Conservation (phyloP, 2,797 vertebrate genomes). For the Choloepus didactylus region DNA sequence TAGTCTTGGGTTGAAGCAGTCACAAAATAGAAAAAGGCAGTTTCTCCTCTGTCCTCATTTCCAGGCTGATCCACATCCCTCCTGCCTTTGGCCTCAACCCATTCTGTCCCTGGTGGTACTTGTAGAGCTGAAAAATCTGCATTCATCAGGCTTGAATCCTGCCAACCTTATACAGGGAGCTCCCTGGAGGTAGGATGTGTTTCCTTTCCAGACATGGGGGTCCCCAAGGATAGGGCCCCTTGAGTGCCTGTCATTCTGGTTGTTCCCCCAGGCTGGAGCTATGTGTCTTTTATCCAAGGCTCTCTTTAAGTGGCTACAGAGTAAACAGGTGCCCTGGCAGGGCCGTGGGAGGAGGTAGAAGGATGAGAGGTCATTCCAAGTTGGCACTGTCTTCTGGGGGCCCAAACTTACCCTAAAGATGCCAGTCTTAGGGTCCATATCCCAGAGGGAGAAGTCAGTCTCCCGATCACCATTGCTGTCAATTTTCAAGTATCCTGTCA, state of each 20-base stretch:
- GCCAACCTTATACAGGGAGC: neutral
- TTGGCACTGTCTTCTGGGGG: neutral
- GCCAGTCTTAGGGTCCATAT: slow-evolving; percentile 90
- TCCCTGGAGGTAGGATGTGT: neutral
- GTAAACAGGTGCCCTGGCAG: neutral
- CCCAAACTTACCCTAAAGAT: slow-evolving; percentile 91
- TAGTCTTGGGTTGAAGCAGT: neutral
- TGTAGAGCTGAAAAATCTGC: neutral
- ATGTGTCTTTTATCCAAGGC: neutral
- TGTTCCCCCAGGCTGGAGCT: neutral
- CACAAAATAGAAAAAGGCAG: slow-evolving; percentile 2
- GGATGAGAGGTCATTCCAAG: neutral
- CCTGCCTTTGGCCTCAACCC: neutral
- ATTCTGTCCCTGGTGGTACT: neutral
- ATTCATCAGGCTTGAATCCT: neutral
- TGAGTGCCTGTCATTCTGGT: neutral
- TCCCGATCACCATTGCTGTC: slow-evolving; percentile 95
- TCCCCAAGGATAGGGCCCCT: neutral
- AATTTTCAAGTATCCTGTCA: slow-evolving; percentile 93
- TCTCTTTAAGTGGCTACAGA: neutral
- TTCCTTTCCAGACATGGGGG: neutral
- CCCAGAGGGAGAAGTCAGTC: slow-evolving; percentile 96
- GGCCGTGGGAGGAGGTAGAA: neutral
- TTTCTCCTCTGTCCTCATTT: neutral
- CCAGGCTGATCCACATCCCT: neutral